Conservation (phyloP, 2,113 vertebrate genomes). For the Salvator merianae region DNA sequence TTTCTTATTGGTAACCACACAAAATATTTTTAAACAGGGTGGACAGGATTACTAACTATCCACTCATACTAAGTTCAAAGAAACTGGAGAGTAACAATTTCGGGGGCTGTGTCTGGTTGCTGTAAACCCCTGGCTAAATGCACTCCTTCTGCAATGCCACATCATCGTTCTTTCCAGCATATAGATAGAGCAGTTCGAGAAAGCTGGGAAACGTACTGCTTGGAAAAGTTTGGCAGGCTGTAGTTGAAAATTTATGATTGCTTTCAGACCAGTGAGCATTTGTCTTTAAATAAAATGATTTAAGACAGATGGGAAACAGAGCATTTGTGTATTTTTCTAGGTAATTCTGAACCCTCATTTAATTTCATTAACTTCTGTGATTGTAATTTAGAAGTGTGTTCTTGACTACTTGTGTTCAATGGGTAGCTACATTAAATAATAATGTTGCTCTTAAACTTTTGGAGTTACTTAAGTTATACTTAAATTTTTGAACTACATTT, state of each 20-base stretch:
- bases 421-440: neutral
- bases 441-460: neutral
- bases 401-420: neutral
- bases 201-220: neutral
- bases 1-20: neutral
- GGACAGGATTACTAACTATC: neutral
- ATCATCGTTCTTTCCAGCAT: constrained; percentile 67
- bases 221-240: neutral
- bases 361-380: neutral
- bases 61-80: neutral
- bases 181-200: neutral
- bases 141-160: constrained; percentile 65
- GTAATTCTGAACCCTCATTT: too few relatives aligned
- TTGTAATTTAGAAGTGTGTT: neutral
- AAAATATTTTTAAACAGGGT: neutral
- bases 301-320: neutral
- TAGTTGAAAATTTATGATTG: neutral
- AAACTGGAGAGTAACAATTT: neutral
- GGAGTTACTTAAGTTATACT: neutral
- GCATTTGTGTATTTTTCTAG: too few relatives aligned
- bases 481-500: neutral
- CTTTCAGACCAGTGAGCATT: neutral
- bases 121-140: neutral
- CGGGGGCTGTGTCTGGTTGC: neutral
- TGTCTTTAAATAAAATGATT: neutral